Evolutionary conservation across 1,140 invertebrate species (phyloP), one percentile per base, ranked within the genome.

Genomic region (Tetramorium alpestre): DNA sequence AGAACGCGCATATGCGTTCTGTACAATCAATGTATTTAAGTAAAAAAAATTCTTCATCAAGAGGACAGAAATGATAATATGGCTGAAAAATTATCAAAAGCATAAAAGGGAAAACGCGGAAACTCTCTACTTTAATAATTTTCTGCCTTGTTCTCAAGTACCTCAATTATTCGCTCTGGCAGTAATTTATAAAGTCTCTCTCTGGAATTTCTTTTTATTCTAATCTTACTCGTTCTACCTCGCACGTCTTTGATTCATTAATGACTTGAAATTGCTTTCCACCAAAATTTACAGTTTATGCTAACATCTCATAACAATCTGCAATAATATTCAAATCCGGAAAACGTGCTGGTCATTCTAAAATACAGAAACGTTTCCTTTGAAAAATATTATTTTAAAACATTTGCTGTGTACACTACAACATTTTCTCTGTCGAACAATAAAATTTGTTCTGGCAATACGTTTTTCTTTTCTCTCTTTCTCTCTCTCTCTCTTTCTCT

Each of bases 141-240:
- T 76, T 76, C 54, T 60, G 38, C 16, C 73, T 76, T 76, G 73
- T 76, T 76, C 73, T 76, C 73, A 44, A 76, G 73, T 76, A 76
- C 33, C 54, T 76, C 54, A 76, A 76, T 76, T 76, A 76, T 60
- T 76, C 54, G 73, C 73, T 44, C 54, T 58, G 54, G 38, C 73
- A 60, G 72, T 58, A 54, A 58, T 76, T 76, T 60, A 76, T 76
- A 44, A 72, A 72, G 38, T 60, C 73, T 76, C n/a, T 41, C 65
- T 41, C 65, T 49, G 38, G 54, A 60, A 58, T 58, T 60, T 76
- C 73, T 76, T 76, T 44, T 60, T 58, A 38, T 76, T 25, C 22
- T 28, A 60, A 58, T 38, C 22, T 76, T 76, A 25, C 8, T 22
- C 49, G 11, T 75, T 58, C 16, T 54, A 51, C 49, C 28, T 16